A percentile compares a stretch with the other conserved stretches of the same genome.
Conservation (phyloP, 1,140 invertebrate species). For the Drosophila ercepeae region DNA sequence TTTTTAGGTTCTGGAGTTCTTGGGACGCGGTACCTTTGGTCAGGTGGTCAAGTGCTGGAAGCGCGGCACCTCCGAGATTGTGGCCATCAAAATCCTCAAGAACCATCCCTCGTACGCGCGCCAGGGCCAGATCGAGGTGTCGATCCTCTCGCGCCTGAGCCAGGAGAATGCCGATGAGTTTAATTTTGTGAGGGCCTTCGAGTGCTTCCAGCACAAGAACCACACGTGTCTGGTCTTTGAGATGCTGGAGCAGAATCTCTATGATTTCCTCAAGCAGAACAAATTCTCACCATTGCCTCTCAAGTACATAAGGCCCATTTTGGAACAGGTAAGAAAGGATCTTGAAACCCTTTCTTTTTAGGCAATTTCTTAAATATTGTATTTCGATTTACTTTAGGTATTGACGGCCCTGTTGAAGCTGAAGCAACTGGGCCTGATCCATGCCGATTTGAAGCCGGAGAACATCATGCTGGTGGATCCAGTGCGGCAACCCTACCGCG, state of each 20-base stretch:
- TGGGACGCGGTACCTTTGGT: slow-evolving; percentile 99
- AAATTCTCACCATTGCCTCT: slow-evolving; percentile 99
- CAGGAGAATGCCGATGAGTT: slow-evolving; percentile 99
- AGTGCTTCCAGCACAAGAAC: slow-evolving; percentile 99
- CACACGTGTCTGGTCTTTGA: slow-evolving; percentile 99
- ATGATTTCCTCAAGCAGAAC: slow-evolving; percentile 99
- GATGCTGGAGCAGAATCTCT: slow-evolving; percentile 99
- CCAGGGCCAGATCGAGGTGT: slow-evolving; percentile 99
- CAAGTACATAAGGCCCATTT: slow-evolving; percentile 99
- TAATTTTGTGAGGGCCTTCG: slow-evolving; percentile 99
- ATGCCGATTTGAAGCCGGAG: slow-evolving; percentile 99
- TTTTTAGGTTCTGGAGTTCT: slow-evolving; percentile 95
- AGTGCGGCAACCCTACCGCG: slow-evolving; percentile 96
- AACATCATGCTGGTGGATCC: slow-evolving; percentile 99
- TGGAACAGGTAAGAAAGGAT: slow-evolving; percentile 93
- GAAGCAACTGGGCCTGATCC: slow-evolving; percentile 98
- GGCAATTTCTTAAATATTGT: too few species aligned
- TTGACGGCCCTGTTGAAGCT: slow-evolving; percentile 98
- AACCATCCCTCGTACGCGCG: slow-evolving; percentile 99
- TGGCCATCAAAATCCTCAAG: slow-evolving; percentile 99
- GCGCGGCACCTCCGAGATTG: slow-evolving; percentile 99
- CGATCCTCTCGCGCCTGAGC: slow-evolving; percentile 97
- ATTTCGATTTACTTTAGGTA: slow-evolving; percentile 58
- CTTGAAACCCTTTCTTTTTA: not conserved
- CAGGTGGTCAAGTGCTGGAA: slow-evolving; percentile 99